Conservation (phyloP, 1,140 invertebrate species). For the Zaprionus taronus region DNA sequence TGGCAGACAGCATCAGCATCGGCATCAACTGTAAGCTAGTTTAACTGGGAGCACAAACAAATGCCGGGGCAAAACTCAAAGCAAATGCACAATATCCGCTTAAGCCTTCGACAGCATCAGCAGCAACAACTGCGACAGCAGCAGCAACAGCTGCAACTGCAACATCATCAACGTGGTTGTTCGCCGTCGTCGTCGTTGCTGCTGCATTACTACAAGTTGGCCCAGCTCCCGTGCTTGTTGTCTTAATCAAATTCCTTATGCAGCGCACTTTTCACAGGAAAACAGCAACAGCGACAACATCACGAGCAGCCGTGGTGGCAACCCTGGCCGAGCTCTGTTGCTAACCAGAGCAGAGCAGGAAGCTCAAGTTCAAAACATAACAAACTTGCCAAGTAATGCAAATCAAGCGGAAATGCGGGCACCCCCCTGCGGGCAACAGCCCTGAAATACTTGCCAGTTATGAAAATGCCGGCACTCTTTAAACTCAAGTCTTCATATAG, state of each 20-base stretch:
- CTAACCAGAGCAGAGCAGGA: conserved; percentile 36
- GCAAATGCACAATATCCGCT: conserved; percentile 78
- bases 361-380: conserved; percentile 80
- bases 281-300: conserved; percentile 49
- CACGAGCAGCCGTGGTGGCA: conserved; percentile 44
- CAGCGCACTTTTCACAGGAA: conserved; percentile 76
- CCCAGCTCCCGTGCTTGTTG: conserved; percentile 52
- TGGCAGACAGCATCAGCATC: conserved; percentile 56
- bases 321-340: conserved; percentile 37
- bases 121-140: conserved; percentile 21
- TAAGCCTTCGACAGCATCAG: conserved; percentile 71
- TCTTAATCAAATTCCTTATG: conserved; percentile 81
- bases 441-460: conserved; percentile 51
- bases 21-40: conserved; percentile 69
- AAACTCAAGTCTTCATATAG: conserved; percentile 55
- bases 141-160: conserved; percentile 47
- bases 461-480: conserved; percentile 60
- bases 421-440: conserved; percentile 35
- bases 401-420: conserved; percentile 78
- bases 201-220: conserved; percentile 4
- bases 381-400: conserved; percentile 78
- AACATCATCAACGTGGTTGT: conserved; percentile 67
- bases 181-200: conserved; percentile 43
- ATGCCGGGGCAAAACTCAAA: conserved; percentile 64
- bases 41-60: conserved; percentile 70